phyloP scores from a whole-genome alignment of 2,888 invertebrate species.

The Epinotia demarniana region DNA sequence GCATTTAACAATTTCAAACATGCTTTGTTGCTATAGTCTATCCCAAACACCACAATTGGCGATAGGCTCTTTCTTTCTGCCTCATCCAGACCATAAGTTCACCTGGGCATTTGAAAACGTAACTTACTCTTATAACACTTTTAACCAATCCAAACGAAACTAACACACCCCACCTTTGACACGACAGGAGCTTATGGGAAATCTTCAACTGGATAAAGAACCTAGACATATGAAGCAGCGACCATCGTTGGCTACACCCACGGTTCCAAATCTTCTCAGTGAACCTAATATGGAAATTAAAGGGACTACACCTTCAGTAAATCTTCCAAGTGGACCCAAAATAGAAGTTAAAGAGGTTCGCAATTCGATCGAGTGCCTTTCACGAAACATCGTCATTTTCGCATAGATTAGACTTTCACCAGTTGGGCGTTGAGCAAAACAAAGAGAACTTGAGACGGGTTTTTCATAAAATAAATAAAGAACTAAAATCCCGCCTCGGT shows the following conservation, averaged over 20 bases:
- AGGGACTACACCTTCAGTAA: background rate
- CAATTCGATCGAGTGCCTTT: background rate
- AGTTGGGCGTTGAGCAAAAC: too few relatives aligned
- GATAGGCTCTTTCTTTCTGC: too few relatives aligned
- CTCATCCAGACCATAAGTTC: too few relatives aligned
- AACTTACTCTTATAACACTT: too few relatives aligned
- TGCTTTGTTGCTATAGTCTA: too few relatives aligned
- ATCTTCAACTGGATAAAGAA: slow-evolving; percentile 6
- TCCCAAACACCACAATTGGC: too few relatives aligned
- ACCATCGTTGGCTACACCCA: background rate
- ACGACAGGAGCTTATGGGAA: slow-evolving; percentile 21
- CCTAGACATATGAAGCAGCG: slow-evolving; percentile 9
- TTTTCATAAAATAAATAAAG: too few relatives aligned
- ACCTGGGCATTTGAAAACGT: too few relatives aligned
- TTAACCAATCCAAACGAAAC: too few relatives aligned
- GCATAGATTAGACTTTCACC: background rate
- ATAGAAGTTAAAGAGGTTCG: slow-evolving; percentile 15
- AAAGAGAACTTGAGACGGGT: too few relatives aligned
- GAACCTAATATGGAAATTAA: background rate
- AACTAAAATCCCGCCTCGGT: too few relatives aligned
- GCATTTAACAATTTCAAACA: too few relatives aligned
- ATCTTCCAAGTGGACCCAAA: background rate
- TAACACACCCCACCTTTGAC: background rate
- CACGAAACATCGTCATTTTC: background rate
- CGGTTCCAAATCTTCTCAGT: background rate